Conservation (phyloP, 2,888 invertebrate genomes). For the Drosophila greeni region DNA sequence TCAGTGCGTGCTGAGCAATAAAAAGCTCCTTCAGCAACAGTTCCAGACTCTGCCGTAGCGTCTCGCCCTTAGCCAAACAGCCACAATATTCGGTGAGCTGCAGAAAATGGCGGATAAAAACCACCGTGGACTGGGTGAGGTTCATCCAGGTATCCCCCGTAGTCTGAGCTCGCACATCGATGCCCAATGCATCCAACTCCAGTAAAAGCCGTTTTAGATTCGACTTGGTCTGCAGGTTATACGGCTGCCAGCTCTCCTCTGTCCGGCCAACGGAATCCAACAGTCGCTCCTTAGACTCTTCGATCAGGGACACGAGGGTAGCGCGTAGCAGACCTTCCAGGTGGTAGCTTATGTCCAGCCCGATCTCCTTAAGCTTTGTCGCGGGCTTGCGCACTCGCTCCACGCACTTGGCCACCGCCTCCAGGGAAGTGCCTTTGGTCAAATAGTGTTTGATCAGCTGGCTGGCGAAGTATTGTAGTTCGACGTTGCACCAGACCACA, state of each 20-base stretch:
- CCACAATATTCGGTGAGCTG: slow-evolving; percentile 77
- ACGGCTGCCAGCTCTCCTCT: slow-evolving; percentile 79
- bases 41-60: slow-evolving; percentile 73
- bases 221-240: slow-evolving; percentile 78
- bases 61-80: slow-evolving; percentile 77
- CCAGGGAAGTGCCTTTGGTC: slow-evolving; percentile 91
- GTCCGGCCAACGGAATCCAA: slow-evolving; percentile 78
- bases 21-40: slow-evolving; percentile 75
- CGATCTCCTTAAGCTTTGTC: slow-evolving; percentile 82
- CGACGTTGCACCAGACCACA: slow-evolving; percentile 93
- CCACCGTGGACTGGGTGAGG: slow-evolving; percentile 77
- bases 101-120: slow-evolving; percentile 77
- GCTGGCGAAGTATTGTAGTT: slow-evolving; percentile 87
- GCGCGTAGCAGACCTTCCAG: slow-evolving; percentile 90
- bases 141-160: slow-evolving; percentile 79
- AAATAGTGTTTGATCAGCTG: slow-evolving; percentile 93
- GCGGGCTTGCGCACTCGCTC: slow-evolving; percentile 84
- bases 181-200: slow-evolving; percentile 76
- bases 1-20: slow-evolving; percentile 76
- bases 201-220: slow-evolving; percentile 76
- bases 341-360: slow-evolving; percentile 94
- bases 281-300: slow-evolving; percentile 77
- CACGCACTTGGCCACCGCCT: slow-evolving; percentile 91
- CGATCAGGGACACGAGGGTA: slow-evolving; percentile 80
- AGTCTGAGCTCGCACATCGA: slow-evolving; percentile 76